These are phyloP conservation scores for Sebastes oblongus DNA, from an alignment of 2,797 vertebrate genomes.

Conservation along the genomic window DNA sequence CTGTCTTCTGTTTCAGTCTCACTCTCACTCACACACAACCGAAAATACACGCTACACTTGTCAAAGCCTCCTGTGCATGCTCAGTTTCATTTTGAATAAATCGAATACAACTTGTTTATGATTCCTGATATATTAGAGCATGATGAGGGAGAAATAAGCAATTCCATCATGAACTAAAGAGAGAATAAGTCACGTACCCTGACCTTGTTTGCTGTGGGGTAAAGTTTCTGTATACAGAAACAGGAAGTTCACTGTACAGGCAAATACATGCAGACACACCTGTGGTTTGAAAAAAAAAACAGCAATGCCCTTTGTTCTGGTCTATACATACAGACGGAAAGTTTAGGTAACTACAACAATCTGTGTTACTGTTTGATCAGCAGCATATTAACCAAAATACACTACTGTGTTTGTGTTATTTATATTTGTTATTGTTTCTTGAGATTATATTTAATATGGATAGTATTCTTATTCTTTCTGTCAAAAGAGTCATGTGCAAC, in stretches of 20 bases:
- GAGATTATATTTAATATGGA: background rate
- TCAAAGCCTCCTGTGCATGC: background rate
- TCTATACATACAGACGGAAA: background rate
- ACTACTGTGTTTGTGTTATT: background rate
- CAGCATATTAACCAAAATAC: background rate
- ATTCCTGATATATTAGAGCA: background rate
- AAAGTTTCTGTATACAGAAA: slow-evolving; percentile 85
- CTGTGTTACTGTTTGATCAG: background rate
- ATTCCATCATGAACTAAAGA: background rate
- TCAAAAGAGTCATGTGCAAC: background rate
- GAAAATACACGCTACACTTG: background rate
- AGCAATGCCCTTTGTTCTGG: slow-evolving; percentile 7
- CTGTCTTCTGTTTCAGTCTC: slow-evolving; percentile 37
- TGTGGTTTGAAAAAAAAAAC: slow-evolving; percentile 1
- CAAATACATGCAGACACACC: slow-evolving; percentile 58
- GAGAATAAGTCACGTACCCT: slow-evolving; percentile 41
- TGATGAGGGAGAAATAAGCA: background rate
- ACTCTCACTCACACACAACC: slow-evolving; percentile 1
- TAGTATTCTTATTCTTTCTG: background rate
- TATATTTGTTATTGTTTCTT: background rate
- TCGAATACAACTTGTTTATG: background rate
- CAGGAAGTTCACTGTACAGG: slow-evolving; percentile 80
- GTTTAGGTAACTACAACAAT: background rate
- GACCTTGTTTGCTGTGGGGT: slow-evolving; percentile 78
- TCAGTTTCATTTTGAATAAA: background rate